phyloP scores from a whole-genome alignment of 2,113 vertebrate genomes.

The Emydura subglobosa region DNA sequence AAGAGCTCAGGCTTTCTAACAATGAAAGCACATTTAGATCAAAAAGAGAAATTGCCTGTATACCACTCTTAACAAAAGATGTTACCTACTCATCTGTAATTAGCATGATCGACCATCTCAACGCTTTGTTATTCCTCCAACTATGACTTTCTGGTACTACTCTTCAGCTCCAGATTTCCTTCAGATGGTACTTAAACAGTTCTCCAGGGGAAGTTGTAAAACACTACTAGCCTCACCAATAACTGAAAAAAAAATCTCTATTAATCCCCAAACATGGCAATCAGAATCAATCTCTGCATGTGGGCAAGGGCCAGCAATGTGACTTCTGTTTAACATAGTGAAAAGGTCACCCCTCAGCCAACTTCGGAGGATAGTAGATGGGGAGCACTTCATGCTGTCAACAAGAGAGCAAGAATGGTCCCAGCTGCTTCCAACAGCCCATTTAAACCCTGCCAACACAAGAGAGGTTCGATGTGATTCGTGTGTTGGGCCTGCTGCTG shows the following conservation, averaged over 20 bases:
- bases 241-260: background rate
- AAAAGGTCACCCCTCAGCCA: slow-evolving; percentile 23
- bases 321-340: slow-evolving; percentile 2
- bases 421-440: slow-evolving; percentile 3
- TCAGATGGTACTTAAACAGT: background rate
- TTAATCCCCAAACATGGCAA: background rate
- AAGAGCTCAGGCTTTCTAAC: background rate
- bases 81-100: background rate
- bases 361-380: background rate
- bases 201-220: background rate
- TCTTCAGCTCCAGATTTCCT: background rate
- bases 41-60: background rate
- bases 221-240: background rate
- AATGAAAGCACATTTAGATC: background rate
- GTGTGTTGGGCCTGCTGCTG: background rate
- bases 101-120: background rate
- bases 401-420: slow-evolving; percentile 6
- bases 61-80: background rate
- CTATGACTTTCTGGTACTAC: background rate
- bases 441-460: slow-evolving; percentile 20
- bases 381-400: slow-evolving; percentile 24
- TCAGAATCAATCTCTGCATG: background rate
- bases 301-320: background rate
- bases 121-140: background rate
- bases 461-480: slow-evolving; percentile 3